Conservation (phyloP, 2,888 invertebrate species). For the Acleris emargana region DNA sequence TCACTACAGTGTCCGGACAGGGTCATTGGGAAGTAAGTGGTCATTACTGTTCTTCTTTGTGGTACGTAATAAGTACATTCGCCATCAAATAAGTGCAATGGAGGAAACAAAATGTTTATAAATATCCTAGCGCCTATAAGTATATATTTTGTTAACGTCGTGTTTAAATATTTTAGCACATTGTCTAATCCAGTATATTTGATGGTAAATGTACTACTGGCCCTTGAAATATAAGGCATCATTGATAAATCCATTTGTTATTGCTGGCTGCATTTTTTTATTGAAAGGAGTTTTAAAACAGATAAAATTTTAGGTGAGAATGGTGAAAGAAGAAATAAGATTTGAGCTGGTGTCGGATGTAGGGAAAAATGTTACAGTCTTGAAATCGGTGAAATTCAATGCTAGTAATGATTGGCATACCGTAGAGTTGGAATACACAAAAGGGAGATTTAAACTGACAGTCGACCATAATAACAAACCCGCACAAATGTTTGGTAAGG, state of each 20-base stretch:
- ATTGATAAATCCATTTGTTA: neutral
- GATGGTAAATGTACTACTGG: too few species aligned
- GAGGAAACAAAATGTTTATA: too few species aligned
- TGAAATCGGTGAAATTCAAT: slow-evolving; percentile 92
- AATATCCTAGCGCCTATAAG: too few species aligned
- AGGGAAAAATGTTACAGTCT: slow-evolving; percentile 89
- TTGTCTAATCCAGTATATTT: too few species aligned
- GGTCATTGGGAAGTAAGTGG: slow-evolving; percentile 93
- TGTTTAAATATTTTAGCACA: too few species aligned
- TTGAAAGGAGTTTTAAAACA: slow-evolving; percentile 1
- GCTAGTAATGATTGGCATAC: slow-evolving; percentile 92
- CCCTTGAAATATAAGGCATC: neutral
- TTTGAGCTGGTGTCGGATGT: slow-evolving; percentile 91
- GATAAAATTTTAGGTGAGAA: slow-evolving; percentile 83
- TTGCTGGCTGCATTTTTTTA: neutral
- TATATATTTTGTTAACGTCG: too few species aligned
- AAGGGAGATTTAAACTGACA: slow-evolving; percentile 88
- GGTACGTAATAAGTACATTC: neutral
- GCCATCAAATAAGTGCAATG: too few species aligned
- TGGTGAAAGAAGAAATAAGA: slow-evolving; percentile 92
- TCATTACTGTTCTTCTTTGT: neutral
- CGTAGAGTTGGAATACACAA: slow-evolving; percentile 89
- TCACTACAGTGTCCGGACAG: slow-evolving; percentile 84
- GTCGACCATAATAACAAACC: slow-evolving; percentile 91
- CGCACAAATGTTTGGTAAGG: slow-evolving; percentile 85